These are phyloP conservation scores for Podarcis lilfordi DNA, from an alignment of 2,797 vertebrate species.

Conservation along the genomic window DNA sequence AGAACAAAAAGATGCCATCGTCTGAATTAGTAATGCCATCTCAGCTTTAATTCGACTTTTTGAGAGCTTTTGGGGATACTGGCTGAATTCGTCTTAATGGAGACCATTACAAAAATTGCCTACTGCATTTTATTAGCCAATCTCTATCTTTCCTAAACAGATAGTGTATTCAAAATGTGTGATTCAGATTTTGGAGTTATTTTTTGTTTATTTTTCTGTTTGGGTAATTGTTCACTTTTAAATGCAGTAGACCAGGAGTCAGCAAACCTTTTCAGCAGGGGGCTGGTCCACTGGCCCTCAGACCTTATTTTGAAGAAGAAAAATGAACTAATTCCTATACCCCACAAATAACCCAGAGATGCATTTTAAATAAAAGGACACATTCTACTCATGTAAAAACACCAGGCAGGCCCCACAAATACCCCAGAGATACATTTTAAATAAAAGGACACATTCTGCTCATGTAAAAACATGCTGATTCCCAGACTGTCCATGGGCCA, in stretches of 20 bases:
- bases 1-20: not conserved
- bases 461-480: too few relatives aligned
- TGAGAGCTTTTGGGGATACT: conserved; percentile 18
- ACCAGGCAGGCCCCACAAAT: too few relatives aligned
- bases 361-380: too few relatives aligned
- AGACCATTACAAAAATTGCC: conserved; percentile 26
- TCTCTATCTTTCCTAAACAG: not conserved
- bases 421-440: too few relatives aligned
- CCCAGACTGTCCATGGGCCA: too few relatives aligned
- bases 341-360: too few relatives aligned
- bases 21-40: conserved; percentile 19
- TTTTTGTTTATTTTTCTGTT: not conserved
- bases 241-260: not conserved
- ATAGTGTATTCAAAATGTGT: not conserved
- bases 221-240: not conserved
- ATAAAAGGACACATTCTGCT: too few relatives aligned
- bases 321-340: too few relatives aligned
- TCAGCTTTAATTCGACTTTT: not conserved
- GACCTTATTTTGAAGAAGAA: too few relatives aligned
- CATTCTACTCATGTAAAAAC: too few relatives aligned
- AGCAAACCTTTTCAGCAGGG: too few relatives aligned
- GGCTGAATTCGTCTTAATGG: not conserved
- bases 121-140: conserved; percentile 30
- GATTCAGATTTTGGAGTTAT: not conserved
- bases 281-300: too few relatives aligned